Conservation (phyloP, 2,113 vertebrate genomes). For the Monopterus albus region DNA sequence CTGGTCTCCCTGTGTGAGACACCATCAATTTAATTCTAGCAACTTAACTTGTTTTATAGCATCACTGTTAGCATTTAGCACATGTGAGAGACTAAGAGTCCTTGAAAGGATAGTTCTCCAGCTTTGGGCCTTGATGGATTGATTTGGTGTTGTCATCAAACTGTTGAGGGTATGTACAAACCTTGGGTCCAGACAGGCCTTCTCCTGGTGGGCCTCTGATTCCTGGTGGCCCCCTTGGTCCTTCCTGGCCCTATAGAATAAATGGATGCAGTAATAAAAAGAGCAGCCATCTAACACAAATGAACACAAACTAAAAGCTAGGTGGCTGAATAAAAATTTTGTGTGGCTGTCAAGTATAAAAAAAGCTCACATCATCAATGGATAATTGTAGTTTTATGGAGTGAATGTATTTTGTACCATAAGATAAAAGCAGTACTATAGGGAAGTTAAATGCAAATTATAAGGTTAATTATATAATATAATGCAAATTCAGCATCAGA, state of each 20-base stretch:
- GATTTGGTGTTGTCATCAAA: background rate
- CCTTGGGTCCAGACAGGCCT: conserved; percentile 88
- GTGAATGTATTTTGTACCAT: too few relatives aligned
- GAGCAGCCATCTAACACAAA: background rate
- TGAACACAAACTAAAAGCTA: too few relatives aligned
- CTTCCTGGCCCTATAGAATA: conserved; percentile 83
- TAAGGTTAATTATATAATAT: too few relatives aligned
- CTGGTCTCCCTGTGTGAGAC: conserved; percentile 81
- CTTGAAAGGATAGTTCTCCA: background rate
- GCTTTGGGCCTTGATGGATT: too few relatives aligned
- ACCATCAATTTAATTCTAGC: background rate
- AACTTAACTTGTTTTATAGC: background rate
- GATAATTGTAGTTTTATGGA: too few relatives aligned
- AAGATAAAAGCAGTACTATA: too few relatives aligned
- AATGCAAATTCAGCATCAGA: too few relatives aligned
- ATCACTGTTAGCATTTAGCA: too few relatives aligned
- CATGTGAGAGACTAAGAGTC: background rate
- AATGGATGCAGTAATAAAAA: background rate
- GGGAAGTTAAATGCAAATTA: too few relatives aligned
- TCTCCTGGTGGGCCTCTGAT: conserved; percentile 85
- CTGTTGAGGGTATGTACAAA: conserved; percentile 42
- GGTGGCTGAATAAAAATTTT: too few relatives aligned
- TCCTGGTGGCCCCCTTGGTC: conserved; percentile 85
- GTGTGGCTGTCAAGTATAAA: too few relatives aligned
- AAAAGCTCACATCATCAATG: too few relatives aligned